Evolutionary conservation across 2,888 invertebrate genomes (phyloP), one percentile per base, ranked within the genome.

Genomic region (Coleophora deauratella): DNA sequence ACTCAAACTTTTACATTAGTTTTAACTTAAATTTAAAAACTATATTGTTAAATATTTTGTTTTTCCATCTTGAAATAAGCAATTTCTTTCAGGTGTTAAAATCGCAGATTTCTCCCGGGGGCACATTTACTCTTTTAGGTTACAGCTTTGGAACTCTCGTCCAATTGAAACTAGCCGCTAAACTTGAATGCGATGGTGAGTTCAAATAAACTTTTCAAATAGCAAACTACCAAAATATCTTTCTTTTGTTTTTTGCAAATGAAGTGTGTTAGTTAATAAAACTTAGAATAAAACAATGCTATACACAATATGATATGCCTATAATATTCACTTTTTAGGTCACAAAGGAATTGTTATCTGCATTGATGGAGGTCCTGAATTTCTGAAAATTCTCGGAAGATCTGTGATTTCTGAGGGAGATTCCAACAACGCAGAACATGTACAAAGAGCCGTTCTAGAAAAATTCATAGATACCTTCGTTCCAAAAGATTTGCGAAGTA

Each of bases 31-130:
- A n/a, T n/a, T n/a, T n/a, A n/a, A n/a, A n/a, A n/a, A n/a, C n/a
- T n/a, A n/a, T n/a, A n/a, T n/a, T n/a, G n/a, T n/a, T n/a, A n/a
- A n/a, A n/a, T n/a, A n/a, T n/a, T n/a, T n/a, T n/a, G n/a, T n/a
- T n/a, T n/a, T n/a, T n/a, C n/a, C n/a, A n/a, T n/a, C n/a, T n/a
- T n/a, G n/a, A n/a, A n/a, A n/a, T n/a, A n/a, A n/a, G n/a, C n/a
- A n/a, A n/a, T n/a, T 21, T 21, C 3, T 72, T 82, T 28, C 58
- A 93, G 91, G 77, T 88, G 52, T 84, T 92, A 9, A 80, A 87
- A 41, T 71, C 85, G 33, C 78, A 86, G 9, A 65, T 91, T n/a
- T 76, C 87, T 9, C 88, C 88, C 0, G 84, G 86, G 12, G 87
- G 89, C 8, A 32, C 37, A 2, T 41, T 37, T 11, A 10, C 15